phyloP scores from a whole-genome alignment of 2,888 invertebrate genomes.

The Epinotia nisella region DNA sequence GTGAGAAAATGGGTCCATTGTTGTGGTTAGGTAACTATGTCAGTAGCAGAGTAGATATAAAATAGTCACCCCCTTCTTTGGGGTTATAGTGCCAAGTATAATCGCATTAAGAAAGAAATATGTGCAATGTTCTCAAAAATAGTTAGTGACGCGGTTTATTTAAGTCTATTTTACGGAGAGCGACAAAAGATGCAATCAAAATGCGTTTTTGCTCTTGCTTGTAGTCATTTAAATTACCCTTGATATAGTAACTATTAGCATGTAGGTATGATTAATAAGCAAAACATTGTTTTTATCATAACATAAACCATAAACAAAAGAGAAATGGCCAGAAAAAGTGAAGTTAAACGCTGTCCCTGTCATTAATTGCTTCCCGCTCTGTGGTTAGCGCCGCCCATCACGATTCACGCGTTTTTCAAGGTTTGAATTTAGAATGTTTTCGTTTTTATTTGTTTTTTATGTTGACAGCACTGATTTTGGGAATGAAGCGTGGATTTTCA shows the following conservation, averaged over 20 bases:
- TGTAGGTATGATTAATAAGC: neutral
- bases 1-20: neutral
- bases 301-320: slow-evolving; percentile 33
- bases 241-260: too few relatives aligned
- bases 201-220: neutral
- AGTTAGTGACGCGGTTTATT: too few relatives aligned
- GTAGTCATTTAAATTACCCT: neutral
- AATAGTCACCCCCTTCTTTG: too few relatives aligned
- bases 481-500: slow-evolving; percentile 24
- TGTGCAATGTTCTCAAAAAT: neutral
- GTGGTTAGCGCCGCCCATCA: slow-evolving; percentile 45
- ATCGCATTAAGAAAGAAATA: neutral
- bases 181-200: neutral
- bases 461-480: slow-evolving; percentile 34
- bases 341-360: slow-evolving; percentile 40
- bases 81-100: too few relatives aligned
- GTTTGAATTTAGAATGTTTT: slow-evolving; percentile 30
- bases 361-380: slow-evolving; percentile 46
- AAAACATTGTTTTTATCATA: slow-evolving; percentile 13
- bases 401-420: slow-evolving; percentile 45
- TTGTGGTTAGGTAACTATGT: neutral
- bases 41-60: neutral
- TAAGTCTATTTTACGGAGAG: neutral
- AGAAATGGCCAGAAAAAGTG: slow-evolving; percentile 36
- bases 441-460: slow-evolving; percentile 27